These are phyloP conservation scores for Apotomis turbidana DNA, from an alignment of 2,888 invertebrate genomes.

Conservation along the genomic window DNA sequence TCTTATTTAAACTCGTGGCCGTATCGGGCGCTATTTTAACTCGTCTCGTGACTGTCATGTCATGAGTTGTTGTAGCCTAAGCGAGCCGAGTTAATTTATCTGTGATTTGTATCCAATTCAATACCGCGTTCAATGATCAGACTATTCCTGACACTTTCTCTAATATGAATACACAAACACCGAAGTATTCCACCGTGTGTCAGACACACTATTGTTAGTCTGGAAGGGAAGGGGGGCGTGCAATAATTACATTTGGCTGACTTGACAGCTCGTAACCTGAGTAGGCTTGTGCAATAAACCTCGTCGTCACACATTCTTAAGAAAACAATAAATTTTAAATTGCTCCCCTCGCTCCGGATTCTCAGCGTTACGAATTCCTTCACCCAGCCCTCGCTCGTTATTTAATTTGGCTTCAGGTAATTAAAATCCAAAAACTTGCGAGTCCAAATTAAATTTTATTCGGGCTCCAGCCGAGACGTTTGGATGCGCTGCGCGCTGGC, in stretches of 20 bases:
- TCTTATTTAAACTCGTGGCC: not conserved
- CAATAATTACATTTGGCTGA: conserved; percentile 33
- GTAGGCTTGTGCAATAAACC: conserved; percentile 36
- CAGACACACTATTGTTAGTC: conserved; percentile 28
- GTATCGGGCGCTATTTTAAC: not conserved
- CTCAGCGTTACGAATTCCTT: conserved; percentile 43
- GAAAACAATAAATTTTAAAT: conserved; percentile 45
- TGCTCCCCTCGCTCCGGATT: conserved; percentile 44
- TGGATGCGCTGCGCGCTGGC: conserved; percentile 48
- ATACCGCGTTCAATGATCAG: not conserved
- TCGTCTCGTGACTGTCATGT: no score
- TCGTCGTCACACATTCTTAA: conserved; percentile 41
- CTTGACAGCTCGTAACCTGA: conserved; percentile 30
- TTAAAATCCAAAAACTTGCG: conserved; percentile 82
- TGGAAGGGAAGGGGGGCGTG: conserved; percentile 28
- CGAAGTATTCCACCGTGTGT: not conserved
- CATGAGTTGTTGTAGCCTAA: no score
- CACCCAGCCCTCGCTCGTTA: conserved; percentile 60
- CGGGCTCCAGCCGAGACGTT: conserved; percentile 44
- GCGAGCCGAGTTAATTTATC: no score
- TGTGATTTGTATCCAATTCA: no score
- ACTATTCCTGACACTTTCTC: not conserved
- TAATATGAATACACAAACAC: not conserved
- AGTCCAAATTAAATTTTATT: conserved; percentile 81
- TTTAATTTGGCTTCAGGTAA: conserved; percentile 82